A percentile compares a stretch with the other conserved stretches of the same genome.
Conservation (phyloP, 2,888 invertebrate species). For the Drosophila setosimentum region DNA sequence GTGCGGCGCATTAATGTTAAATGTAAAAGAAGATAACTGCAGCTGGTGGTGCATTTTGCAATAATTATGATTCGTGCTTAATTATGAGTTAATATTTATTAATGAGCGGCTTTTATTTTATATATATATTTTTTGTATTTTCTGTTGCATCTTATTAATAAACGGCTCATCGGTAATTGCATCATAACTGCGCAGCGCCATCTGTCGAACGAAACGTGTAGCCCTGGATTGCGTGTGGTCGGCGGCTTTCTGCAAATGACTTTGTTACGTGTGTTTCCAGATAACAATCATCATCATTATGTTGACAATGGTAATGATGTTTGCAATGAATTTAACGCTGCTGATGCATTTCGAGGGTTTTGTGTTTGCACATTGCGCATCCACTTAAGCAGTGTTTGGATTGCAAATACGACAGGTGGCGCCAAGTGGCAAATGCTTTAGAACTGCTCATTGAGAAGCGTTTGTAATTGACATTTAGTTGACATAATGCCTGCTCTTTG, state of each 20-base stretch:
- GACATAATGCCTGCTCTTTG: slow-evolving; percentile 1
- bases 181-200: slow-evolving; percentile 55
- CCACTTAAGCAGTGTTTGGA: slow-evolving; percentile 43
- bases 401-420: slow-evolving; percentile 57
- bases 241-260: slow-evolving; percentile 57
- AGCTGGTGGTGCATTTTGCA: slow-evolving; percentile 24
- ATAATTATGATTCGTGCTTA: slow-evolving; percentile 49
- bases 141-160: slow-evolving; percentile 55
- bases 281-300: slow-evolving; percentile 32
- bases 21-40: slow-evolving; percentile 6
- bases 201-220: slow-evolving; percentile 59
- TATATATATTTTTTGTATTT: slow-evolving; percentile 24
- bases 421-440: slow-evolving; percentile 40
- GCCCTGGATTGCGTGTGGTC: slow-evolving; percentile 20
- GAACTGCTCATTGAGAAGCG: slow-evolving; percentile 9
- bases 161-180: slow-evolving; percentile 61
- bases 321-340: slow-evolving; percentile 20
- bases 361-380: slow-evolving; percentile 37
- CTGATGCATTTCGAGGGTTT: slow-evolving; percentile 27
- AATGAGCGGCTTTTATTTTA: slow-evolving; percentile 50
- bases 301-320: slow-evolving; percentile 20
- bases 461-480: slow-evolving; percentile 18
- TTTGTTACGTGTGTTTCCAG: slow-evolving; percentile 54
- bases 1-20: slow-evolving; percentile 9
- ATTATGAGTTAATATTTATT: slow-evolving; percentile 77